Percentiles rank a stretch among this genome's conserved stretches.
These are phyloP conservation scores for Tinamus guttatus DNA, from an alignment of 2,113 vertebrate species.

Conservation along the genomic window DNA sequence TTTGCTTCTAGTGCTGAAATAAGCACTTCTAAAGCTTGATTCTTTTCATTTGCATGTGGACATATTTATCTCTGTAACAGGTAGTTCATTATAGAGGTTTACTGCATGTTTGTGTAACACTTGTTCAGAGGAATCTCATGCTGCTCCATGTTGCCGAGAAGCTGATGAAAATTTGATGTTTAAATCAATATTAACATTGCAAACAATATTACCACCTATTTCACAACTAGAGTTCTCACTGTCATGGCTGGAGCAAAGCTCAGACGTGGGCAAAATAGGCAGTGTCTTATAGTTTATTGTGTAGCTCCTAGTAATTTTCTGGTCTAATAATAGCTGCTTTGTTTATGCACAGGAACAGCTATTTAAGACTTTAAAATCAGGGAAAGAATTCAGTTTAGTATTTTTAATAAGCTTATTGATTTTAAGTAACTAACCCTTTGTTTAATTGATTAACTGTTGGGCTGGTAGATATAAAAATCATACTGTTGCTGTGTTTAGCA, in stretches of 20 bases:
- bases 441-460: background rate
- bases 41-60: conserved; percentile 26
- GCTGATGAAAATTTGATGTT: conserved; percentile 44
- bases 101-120: background rate
- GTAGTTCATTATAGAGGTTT: conserved; percentile 48
- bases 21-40: background rate
- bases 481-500: background rate
- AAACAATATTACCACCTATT: conserved; percentile 42
- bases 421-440: background rate
- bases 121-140: background rate
- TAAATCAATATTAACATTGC: background rate
- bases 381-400: background rate
- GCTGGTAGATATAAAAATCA: background rate
- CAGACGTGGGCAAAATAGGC: background rate
- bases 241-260: background rate
- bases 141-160: conserved; percentile 44
- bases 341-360: background rate
- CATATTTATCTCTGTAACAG: conserved; percentile 21
- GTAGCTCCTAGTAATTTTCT: background rate
- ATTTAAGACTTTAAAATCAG: background rate
- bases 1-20: background rate
- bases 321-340: background rate
- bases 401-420: background rate
- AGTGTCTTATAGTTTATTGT: background rate
- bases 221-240: background rate